Evolutionary conservation across 2,888 invertebrate genomes (phyloP).

Genomic region (Exephanes ischioxanthus): DNA sequence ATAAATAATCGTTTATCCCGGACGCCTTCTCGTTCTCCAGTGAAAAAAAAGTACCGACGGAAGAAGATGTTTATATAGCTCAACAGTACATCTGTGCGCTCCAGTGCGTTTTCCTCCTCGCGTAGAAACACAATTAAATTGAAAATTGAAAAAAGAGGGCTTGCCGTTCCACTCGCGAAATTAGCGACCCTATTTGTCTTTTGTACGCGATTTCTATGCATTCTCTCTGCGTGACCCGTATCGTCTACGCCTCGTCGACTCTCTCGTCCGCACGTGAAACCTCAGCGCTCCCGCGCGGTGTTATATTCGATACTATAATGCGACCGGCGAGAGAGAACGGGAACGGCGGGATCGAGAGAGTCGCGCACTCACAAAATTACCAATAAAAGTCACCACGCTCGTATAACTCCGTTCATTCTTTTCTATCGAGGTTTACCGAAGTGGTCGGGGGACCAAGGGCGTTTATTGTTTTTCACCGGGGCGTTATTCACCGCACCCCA

Average conservation of each 20-base stretch:
- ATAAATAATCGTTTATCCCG: not conserved
- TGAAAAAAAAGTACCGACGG: not conserved
- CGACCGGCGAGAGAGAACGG: slow-evolving; percentile 5
- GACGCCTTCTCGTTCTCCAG: not conserved
- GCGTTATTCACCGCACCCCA: slow-evolving; percentile 27
- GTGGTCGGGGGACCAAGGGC: not conserved
- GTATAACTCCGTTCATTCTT: slow-evolving; percentile 39
- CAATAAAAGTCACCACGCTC: slow-evolving; percentile 60
- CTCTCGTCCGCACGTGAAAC: not conserved
- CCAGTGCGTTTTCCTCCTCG: not conserved
- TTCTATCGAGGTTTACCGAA: slow-evolving; percentile 5
- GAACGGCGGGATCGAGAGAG: not conserved
- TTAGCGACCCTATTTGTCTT: slow-evolving; percentile 56
- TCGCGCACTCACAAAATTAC: slow-evolving; percentile 59
- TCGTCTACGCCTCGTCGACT: slow-evolving; percentile 24
- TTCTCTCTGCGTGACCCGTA: slow-evolving; percentile 4
- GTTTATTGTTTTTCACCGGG: slow-evolving; percentile 44
- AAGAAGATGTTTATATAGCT: not conserved
- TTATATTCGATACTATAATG: slow-evolving; percentile 11
- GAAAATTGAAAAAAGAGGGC: slow-evolving; percentile 6
- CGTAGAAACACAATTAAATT: slow-evolving; percentile 37
- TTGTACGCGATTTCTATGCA: slow-evolving; percentile 30
- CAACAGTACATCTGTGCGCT: not conserved
- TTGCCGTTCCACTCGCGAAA: slow-evolving; percentile 32
- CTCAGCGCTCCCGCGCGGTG: not conserved